A percentile compares a stretch with the other conserved stretches of the same genome.
Conservation (phyloP, 23 tunicate genomes). For the Phallusia fumigata region DNA sequence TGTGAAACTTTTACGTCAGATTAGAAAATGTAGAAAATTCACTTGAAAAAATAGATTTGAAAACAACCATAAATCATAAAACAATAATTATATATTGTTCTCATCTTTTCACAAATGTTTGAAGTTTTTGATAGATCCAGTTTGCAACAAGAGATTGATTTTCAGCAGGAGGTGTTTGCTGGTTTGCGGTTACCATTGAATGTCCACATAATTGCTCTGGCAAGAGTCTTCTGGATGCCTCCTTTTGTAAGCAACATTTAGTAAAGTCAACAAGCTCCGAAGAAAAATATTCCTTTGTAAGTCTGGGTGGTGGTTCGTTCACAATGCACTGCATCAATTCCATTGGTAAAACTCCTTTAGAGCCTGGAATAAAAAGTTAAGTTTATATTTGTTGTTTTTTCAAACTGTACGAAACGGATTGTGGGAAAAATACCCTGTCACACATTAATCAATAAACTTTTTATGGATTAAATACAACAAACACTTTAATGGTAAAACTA, state of each 20-base stretch:
- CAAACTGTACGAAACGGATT: too few relatives aligned
- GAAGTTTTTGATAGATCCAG: constrained; percentile 32
- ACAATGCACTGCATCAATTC: constrained; percentile 95
- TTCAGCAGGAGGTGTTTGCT: constrained; percentile 7
- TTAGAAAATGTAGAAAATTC: not conserved
- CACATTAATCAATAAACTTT: too few relatives aligned
- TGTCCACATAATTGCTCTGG: constrained; percentile 74
- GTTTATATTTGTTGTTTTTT: not conserved
- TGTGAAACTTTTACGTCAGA: not conserved
- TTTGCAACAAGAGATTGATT: constrained; percentile 40
- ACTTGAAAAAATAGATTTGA: not conserved
- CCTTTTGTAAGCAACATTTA: constrained; percentile 76
- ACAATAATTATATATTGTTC: not conserved
- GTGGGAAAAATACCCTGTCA: too few relatives aligned
- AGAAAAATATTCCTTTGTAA: constrained; percentile 36
- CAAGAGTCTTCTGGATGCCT: constrained; percentile 53
- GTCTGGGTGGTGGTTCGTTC: constrained; percentile 72
- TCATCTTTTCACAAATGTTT: not conserved
- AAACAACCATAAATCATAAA: not conserved
- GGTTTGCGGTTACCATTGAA: constrained; percentile 32
- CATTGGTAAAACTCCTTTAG: constrained; percentile 88
- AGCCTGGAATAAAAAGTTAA: constrained; percentile 25
- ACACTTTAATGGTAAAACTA: not conserved
- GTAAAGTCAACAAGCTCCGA: constrained; percentile 59
- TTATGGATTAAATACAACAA: too few relatives aligned